Conservation (phyloP, 2,797 vertebrate genomes). For the Pipistrellus nathusii region DNA sequence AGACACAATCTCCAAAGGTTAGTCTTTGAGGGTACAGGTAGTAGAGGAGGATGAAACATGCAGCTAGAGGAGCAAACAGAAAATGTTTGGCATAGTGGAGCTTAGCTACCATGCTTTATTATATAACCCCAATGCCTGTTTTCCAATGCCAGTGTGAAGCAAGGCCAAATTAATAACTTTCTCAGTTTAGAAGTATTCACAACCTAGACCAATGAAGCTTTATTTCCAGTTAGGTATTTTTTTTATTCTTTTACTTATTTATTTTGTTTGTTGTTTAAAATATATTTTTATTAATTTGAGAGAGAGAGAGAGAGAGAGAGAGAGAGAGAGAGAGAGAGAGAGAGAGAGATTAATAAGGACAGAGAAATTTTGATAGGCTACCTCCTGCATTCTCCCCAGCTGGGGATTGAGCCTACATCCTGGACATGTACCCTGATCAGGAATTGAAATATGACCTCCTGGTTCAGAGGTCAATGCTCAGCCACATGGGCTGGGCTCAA, state of each 20-base stretch:
- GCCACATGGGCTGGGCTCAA: too few relatives aligned
- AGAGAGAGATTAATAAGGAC: too few relatives aligned
- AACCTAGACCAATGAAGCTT: not conserved
- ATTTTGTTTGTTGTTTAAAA: too few relatives aligned
- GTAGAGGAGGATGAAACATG: not conserved
- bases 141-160: not conserved
- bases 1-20: not conserved
- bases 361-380: too few relatives aligned
- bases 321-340: too few relatives aligned
- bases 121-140: not conserved
- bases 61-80: not conserved
- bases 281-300: too few relatives aligned
- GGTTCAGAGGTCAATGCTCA: too few relatives aligned
- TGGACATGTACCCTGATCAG: too few relatives aligned
- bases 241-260: not conserved
- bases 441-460: too few relatives aligned
- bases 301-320: too few relatives aligned
- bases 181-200: conserved; percentile 43
- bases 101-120: not conserved
- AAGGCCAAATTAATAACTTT: not conserved
- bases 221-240: not conserved
- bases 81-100: not conserved
- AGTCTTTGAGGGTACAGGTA: not conserved
- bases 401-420: too few relatives aligned
- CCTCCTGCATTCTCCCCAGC: too few relatives aligned